Conservation (phyloP, 92 coral and sea anemone species). For the Actinostola sp. region DNA sequence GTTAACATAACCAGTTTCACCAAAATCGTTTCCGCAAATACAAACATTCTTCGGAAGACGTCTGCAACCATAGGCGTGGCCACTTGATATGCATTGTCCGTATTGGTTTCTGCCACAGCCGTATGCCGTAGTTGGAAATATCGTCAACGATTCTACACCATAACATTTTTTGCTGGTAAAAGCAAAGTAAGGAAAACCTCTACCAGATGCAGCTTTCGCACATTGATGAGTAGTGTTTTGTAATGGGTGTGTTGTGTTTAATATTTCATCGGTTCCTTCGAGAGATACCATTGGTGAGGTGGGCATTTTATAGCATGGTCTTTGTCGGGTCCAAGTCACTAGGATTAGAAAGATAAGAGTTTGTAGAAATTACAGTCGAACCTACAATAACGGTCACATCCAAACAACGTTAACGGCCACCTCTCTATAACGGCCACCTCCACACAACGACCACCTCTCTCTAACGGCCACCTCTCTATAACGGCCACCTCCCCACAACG, state of each 20-base stretch:
- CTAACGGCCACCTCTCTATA: too few relatives aligned
- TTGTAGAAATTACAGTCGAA: too few relatives aligned
- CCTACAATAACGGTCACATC: too few relatives aligned
- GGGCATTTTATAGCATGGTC: background rate
- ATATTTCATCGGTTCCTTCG: background rate
- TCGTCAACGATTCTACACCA: background rate
- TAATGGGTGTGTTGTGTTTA: background rate
- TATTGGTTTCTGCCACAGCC: too few relatives aligned
- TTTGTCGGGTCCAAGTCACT: background rate
- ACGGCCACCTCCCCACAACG: too few relatives aligned
- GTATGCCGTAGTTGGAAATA: too few relatives aligned
- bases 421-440: too few relatives aligned
- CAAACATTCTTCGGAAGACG: background rate
- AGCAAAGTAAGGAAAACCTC: slow-evolving; percentile 9
- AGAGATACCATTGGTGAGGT: background rate
- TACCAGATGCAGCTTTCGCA: slow-evolving; percentile 22
- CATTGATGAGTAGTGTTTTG: background rate
- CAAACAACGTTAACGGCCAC: too few relatives aligned
- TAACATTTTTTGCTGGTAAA: background rate
- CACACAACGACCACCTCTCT: too few relatives aligned
- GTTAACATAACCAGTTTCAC: background rate
- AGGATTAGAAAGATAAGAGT: too few relatives aligned
- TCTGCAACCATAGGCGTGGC: background rate
- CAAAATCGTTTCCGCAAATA: background rate
- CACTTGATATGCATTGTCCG: too few relatives aligned